A percentile compares a stretch with the other conserved stretches of the same genome.
These are phyloP conservation scores for Phymastichus coffea DNA, from an alignment of 1,140 invertebrate genomes.

Conservation along the genomic window DNA sequence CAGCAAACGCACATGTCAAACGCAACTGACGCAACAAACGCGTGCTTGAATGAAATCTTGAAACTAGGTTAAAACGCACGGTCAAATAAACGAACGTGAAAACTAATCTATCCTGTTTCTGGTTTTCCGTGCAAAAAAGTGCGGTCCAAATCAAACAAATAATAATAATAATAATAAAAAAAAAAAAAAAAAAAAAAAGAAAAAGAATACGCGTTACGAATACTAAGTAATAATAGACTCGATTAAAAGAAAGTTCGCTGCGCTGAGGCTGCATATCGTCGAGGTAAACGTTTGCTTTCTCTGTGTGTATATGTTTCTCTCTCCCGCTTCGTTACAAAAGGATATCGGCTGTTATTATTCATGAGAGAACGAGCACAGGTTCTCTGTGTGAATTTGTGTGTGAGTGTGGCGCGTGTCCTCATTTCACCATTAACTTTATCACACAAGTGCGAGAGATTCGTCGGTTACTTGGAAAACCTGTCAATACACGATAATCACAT, in stretches of 20 bases:
- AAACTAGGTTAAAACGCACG: too few relatives aligned
- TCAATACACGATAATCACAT: constrained; percentile 53
- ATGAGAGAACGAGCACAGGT: background rate
- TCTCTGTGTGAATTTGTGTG: background rate
- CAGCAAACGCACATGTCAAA: too few relatives aligned
- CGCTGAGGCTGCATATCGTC: constrained; percentile 12
- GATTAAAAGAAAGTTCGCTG: constrained; percentile 3
- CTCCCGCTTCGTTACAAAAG: too few relatives aligned
- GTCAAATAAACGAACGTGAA: too few relatives aligned
- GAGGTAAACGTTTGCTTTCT: constrained; percentile 17
- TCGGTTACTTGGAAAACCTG: constrained; percentile 57
- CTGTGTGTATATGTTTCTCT: background rate
- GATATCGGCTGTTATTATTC: too few relatives aligned
- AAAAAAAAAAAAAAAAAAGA: background rate
- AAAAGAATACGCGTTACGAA: background rate
- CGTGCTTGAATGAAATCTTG: too few relatives aligned
- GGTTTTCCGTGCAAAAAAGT: too few relatives aligned
- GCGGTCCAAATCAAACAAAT: too few relatives aligned
- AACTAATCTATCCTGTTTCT: too few relatives aligned
- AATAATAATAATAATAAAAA: too few relatives aligned
- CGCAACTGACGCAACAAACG: too few relatives aligned
- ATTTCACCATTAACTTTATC: constrained; percentile 22
- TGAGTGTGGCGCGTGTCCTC: constrained; percentile 23
- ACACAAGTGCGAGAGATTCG: constrained; percentile 44
- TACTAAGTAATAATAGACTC: background rate